Evolutionary conservation across 1,140 invertebrate species (phyloP).

Genomic region (Solen grandis): DNA sequence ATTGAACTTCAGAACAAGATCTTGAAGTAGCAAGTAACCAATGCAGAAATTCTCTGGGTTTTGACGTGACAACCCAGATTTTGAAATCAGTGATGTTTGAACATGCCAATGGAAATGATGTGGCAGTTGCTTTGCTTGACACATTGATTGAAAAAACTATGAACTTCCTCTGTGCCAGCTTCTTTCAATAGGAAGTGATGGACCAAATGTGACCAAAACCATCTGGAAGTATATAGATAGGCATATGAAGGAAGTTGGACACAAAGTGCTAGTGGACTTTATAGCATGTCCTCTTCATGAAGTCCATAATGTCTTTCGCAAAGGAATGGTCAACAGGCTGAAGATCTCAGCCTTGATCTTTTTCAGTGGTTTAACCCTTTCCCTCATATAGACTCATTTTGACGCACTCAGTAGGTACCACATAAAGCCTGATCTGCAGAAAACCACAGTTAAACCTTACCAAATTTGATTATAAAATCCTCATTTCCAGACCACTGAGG

Average conservation of each 20-base stretch:
- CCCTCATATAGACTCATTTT: too few relatives aligned
- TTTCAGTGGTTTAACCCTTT: too few relatives aligned
- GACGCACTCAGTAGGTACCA: too few relatives aligned
- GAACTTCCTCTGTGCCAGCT: conserved; percentile 3
- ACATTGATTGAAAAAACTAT: conserved; percentile 2
- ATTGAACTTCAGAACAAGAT: too few relatives aligned
- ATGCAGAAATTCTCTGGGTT: too few relatives aligned
- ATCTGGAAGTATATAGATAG: conserved; percentile 11
- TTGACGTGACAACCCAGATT: too few relatives aligned
- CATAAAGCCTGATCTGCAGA: too few relatives aligned
- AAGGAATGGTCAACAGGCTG: conserved; percentile 16
- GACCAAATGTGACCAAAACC: conserved; percentile 21
- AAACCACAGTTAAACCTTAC: too few relatives aligned
- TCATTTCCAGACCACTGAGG: too few relatives aligned
- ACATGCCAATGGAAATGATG: conserved; percentile 11
- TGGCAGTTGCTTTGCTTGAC: conserved; percentile 3
- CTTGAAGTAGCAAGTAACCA: too few relatives aligned
- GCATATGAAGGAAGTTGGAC: background rate
- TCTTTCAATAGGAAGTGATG: conserved; percentile 9
- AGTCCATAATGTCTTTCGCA: conserved; percentile 14
- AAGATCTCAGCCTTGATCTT: conserved; percentile 7
- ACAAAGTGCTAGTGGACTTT: background rate
- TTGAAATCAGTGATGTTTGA: conserved; percentile 30
- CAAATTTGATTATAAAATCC: too few relatives aligned
- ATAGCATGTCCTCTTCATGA: conserved; percentile 20